Conservation (phyloP, 2,888 invertebrate genomes). For the Molorchus minor region DNA sequence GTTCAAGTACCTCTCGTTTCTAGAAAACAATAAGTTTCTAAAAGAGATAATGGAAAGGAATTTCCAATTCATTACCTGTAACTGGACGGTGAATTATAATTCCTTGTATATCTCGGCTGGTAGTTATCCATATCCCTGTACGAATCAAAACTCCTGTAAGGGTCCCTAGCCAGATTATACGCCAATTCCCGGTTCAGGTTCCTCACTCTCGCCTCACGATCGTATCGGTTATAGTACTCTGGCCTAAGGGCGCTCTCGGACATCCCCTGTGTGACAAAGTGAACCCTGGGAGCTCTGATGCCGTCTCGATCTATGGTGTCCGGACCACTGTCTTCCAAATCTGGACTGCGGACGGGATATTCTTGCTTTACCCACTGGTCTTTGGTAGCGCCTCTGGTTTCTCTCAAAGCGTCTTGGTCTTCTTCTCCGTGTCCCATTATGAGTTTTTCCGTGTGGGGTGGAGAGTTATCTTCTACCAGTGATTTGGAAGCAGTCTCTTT, state of each 20-base stretch:
- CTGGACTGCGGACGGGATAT: conserved; percentile 60
- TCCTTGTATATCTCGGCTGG: conserved; percentile 37
- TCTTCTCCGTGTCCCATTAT: conserved; percentile 36
- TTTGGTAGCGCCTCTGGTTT: conserved; percentile 67
- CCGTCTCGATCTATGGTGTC: conserved; percentile 65
- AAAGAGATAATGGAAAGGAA: not conserved
- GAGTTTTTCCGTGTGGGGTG: conserved; percentile 43
- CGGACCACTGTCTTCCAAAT: conserved; percentile 63
- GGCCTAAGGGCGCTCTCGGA: conserved; percentile 54
- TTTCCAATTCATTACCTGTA: conserved; percentile 13
- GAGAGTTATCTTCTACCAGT: conserved; percentile 13
- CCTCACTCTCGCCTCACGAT: conserved; percentile 47
- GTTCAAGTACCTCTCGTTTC: conserved; percentile 37
- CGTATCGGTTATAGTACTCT: conserved; percentile 41
- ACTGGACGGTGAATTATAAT: conserved; percentile 29
- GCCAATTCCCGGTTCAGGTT: conserved; percentile 37
- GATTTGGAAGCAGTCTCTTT: conserved; percentile 5
- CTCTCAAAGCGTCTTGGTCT: conserved; percentile 58
- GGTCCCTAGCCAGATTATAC: conserved; percentile 34
- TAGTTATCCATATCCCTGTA: conserved; percentile 41
- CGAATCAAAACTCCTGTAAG: no score
- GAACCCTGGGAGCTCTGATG: conserved; percentile 71
- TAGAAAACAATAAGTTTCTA: conserved; percentile 25
- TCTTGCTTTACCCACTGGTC: conserved; percentile 72
- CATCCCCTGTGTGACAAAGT: conserved; percentile 70